Percentiles rank a stretch among this genome's conserved stretches.
These are phyloP conservation scores for Achlya flavicornis DNA, from an alignment of 2,888 invertebrate genomes.

Conservation along the genomic window DNA sequence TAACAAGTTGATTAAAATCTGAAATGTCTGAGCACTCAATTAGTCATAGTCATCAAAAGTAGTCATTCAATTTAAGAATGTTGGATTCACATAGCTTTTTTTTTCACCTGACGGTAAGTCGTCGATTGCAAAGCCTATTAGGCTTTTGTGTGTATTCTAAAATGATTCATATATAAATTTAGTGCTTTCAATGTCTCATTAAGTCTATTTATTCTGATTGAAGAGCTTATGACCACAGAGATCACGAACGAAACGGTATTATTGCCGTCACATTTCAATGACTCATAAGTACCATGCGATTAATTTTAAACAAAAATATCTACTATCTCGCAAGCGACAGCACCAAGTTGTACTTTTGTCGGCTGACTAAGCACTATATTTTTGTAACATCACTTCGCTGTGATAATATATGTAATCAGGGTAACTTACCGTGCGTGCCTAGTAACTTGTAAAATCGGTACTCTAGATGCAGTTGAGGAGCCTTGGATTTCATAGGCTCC, in stretches of 20 bases:
- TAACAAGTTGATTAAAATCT: background rate
- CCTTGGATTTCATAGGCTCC: conserved; percentile 99
- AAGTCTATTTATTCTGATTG: conserved; percentile 6
- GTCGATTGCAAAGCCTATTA: too few species aligned
- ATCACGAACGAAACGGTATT: conserved; percentile 32
- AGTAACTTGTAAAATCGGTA: conserved; percentile 99
- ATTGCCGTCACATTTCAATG: conserved; percentile 39
- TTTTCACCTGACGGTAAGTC: background rate
- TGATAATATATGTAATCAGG: conserved; percentile 32
- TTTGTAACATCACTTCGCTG: conserved; percentile 25
- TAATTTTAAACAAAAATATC: conserved; percentile 28
- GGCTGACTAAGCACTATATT: conserved; percentile 24
- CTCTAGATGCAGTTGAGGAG: conserved; percentile 99
- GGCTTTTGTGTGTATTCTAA: background rate
- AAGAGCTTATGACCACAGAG: conserved; percentile 8
- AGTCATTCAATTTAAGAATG: background rate
- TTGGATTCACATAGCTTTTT: background rate
- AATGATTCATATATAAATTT: background rate
- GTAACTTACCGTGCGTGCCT: conserved; percentile 95
- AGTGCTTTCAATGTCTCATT: background rate
- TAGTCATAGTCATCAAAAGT: background rate
- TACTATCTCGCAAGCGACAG: conserved; percentile 27
- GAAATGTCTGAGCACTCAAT: background rate
- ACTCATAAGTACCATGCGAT: conserved; percentile 35
- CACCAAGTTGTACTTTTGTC: conserved; percentile 19